A percentile compares a stretch with the other conserved stretches of the same genome.
phyloP scores from a whole-genome alignment of 2,888 invertebrate genomes.

The Drosophila affinis region DNA sequence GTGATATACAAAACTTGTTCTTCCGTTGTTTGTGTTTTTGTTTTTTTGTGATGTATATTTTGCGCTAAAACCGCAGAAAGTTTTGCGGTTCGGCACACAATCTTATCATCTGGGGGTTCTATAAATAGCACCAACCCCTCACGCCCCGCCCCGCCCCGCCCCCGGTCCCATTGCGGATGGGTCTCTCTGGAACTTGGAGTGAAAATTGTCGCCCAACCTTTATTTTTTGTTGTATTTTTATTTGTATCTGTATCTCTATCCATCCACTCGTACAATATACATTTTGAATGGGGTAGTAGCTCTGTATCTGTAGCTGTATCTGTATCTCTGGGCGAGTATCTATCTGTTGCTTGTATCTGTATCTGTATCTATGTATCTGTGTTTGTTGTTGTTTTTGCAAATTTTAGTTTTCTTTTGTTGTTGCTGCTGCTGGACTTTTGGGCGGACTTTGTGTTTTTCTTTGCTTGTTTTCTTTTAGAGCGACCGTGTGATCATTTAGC shows the following conservation, averaged over 20 bases:
- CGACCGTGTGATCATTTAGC: constrained; percentile 82
- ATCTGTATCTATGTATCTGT: constrained; percentile 24
- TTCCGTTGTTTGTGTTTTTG: constrained; percentile 9
- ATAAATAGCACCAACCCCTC: constrained; percentile 57
- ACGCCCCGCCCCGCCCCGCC: no score
- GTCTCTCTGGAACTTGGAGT: constrained; percentile 45
- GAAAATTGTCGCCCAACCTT: constrained; percentile 63
- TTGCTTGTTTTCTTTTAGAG: constrained; percentile 63
- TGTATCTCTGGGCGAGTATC: constrained; percentile 27
- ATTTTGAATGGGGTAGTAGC: constrained; percentile 4
- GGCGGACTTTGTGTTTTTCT: constrained; percentile 27
- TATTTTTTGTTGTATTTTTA: constrained; percentile 20
- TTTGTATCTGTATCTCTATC: constrained; percentile 36
- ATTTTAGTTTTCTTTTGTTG: constrained; percentile 56
- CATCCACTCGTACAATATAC: constrained; percentile 16
- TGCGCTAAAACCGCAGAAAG: constrained; percentile 65
- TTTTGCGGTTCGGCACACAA: constrained; percentile 71
- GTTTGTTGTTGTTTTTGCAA: constrained; percentile 37
- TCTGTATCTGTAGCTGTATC: constrained; percentile 38
- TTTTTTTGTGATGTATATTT: constrained; percentile 40
- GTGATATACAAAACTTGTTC: constrained; percentile 13
- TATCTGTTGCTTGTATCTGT: constrained; percentile 23
- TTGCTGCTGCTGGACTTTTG: constrained; percentile 25
- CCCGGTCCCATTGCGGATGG: constrained; percentile 17
- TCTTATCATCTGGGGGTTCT: constrained; percentile 74